phyloP scores from a whole-genome alignment of 92 coral and sea anemone species.

The Palythoa caribaeorum region DNA sequence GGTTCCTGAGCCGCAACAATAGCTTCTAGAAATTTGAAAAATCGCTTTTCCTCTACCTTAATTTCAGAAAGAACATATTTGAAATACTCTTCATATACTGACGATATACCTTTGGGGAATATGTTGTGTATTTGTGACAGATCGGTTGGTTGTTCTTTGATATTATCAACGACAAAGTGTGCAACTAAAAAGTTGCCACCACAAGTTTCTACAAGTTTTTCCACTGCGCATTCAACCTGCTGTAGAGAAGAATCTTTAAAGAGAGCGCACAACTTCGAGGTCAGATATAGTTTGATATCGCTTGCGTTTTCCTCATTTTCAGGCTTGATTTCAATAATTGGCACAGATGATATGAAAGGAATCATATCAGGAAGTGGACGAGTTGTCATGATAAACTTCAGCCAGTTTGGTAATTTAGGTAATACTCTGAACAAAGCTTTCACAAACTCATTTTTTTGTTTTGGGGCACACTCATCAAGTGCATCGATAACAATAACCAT shows the following conservation, averaged over 20 bases:
- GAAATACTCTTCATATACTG: slow-evolving; percentile 40
- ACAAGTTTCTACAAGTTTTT: slow-evolving; percentile 5
- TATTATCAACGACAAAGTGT: slow-evolving; percentile 20
- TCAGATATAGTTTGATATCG: slow-evolving; percentile 31
- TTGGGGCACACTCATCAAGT: slow-evolving; percentile 36
- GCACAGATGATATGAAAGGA: neutral
- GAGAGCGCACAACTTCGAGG: neutral
- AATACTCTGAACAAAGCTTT: slow-evolving; percentile 13
- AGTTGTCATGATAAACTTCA: slow-evolving; percentile 16
- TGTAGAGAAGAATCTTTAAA: slow-evolving; percentile 11
- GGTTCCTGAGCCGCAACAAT: slow-evolving; percentile 30
- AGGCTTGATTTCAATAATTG: slow-evolving; percentile 17
- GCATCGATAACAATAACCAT: slow-evolving; percentile 27
- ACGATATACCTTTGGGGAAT: slow-evolving; percentile 36
- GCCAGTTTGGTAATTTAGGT: slow-evolving; percentile 29
- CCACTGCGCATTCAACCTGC: slow-evolving; percentile 26
- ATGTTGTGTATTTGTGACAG: slow-evolving; percentile 19
- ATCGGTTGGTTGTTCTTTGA: neutral
- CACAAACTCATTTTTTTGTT: slow-evolving; percentile 28
- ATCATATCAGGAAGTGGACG: slow-evolving; percentile 25
- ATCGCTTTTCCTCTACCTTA: slow-evolving; percentile 12
- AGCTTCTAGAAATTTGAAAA: slow-evolving; percentile 27
- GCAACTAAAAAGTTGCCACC: slow-evolving; percentile 35
- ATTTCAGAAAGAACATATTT: slow-evolving; percentile 14
- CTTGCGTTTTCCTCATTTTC: slow-evolving; percentile 9